Evolutionary conservation across 37 sponge, comb jelly and placozoan genomes (phyloP).

Genomic region (Aplysina aerophoba): DNA sequence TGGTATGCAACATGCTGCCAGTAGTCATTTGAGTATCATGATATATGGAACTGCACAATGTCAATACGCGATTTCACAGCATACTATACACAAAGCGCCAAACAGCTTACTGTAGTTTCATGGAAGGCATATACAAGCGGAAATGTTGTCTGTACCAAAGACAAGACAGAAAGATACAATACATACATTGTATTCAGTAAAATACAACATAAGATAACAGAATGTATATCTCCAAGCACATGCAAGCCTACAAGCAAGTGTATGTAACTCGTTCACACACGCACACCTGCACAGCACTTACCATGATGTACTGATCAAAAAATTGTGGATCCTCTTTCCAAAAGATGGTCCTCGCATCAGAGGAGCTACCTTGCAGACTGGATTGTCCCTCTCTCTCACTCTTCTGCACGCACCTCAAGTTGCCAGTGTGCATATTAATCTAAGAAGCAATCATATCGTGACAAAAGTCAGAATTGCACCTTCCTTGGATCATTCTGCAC

Average conservation of each 20-base stretch:
- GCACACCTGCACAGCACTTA: slow-evolving; percentile 16
- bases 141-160: not conserved
- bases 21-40: too few relatives aligned
- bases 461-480: too few relatives aligned
- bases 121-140: not conserved
- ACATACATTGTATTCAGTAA: too few relatives aligned
- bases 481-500: not conserved
- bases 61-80: too few relatives aligned
- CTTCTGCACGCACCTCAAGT: slow-evolving; percentile 59
- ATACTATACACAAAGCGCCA: too few relatives aligned
- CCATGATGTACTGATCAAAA: not conserved
- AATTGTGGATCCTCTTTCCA: not conserved
- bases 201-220: too few relatives aligned
- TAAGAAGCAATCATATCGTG: slow-evolving; percentile 10
- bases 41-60: too few relatives aligned
- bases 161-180: too few relatives aligned
- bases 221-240: too few relatives aligned
- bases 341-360: not conserved
- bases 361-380: too few relatives aligned
- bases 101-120: not conserved
- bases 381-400: slow-evolving; percentile 15
- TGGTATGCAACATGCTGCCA: too few relatives aligned
- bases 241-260: not conserved
- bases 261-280: not conserved
- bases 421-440: slow-evolving; percentile 87